phyloP scores from a whole-genome alignment of 2,113 vertebrate species.

The Vimba vimba region DNA sequence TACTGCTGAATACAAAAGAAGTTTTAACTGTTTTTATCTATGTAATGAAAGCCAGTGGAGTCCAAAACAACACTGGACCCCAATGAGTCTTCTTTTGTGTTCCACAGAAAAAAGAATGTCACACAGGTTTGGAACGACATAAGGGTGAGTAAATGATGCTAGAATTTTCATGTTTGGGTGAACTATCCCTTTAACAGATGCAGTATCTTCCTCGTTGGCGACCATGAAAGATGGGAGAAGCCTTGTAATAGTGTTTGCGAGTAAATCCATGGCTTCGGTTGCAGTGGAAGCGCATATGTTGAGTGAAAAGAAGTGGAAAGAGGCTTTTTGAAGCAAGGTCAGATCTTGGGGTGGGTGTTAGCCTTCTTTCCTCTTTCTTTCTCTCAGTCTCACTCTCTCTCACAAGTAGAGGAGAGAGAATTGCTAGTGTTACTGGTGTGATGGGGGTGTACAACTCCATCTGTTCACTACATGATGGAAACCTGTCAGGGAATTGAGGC shows the following conservation, averaged over 20 bases:
- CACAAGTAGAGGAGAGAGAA: slow-evolving; percentile 44
- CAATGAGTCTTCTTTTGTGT: no score
- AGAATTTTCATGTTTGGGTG: neutral
- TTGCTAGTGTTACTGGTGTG: slow-evolving; percentile 56
- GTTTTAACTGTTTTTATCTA: neutral
- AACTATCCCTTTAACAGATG: neutral
- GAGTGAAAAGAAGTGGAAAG: neutral
- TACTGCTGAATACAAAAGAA: neutral
- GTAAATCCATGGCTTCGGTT: slow-evolving; percentile 2
- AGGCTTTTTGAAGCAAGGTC: slow-evolving; percentile 43
- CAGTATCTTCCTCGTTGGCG: neutral
- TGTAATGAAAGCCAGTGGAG: neutral
- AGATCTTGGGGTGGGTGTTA: slow-evolving; percentile 11
- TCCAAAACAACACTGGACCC: neutral
- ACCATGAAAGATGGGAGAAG: neutral
- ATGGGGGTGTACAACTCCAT: slow-evolving; percentile 58
- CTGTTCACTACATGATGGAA: slow-evolving; percentile 62
- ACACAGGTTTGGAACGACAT: neutral
- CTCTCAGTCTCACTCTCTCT: slow-evolving; percentile 8
- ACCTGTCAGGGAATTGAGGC: slow-evolving; percentile 56
- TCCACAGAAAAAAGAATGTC: no score
- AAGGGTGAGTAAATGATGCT: neutral
- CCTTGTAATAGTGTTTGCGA: neutral
- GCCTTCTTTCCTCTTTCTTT: neutral
- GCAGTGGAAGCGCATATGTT: neutral